These are phyloP conservation scores for Agriopis marginaria DNA, from an alignment of 2,888 invertebrate genomes.

Conservation along the genomic window DNA sequence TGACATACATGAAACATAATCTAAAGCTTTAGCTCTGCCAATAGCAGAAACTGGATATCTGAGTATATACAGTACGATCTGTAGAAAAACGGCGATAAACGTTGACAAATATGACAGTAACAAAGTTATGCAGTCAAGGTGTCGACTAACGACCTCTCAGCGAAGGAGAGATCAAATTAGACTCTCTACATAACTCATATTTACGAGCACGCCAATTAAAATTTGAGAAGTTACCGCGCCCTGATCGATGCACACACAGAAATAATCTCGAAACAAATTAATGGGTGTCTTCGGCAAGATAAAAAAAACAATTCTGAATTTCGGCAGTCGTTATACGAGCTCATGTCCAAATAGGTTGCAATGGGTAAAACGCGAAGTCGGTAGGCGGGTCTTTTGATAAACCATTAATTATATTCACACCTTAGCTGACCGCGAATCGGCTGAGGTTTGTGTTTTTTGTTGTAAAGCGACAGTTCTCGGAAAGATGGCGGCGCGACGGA, in stretches of 20 bases:
- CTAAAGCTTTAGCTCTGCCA: constrained; percentile 33
- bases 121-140: constrained; percentile 57
- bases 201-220: constrained; percentile 65
- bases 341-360: constrained; percentile 62
- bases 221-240: constrained; percentile 54
- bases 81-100: constrained; percentile 54
- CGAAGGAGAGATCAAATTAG: constrained; percentile 45
- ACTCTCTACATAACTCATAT: constrained; percentile 57
- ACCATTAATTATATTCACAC: constrained; percentile 85
- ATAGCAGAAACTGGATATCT: constrained; percentile 44
- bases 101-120: constrained; percentile 57
- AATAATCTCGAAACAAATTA: constrained; percentile 47
- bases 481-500: constrained; percentile 66
- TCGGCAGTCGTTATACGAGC: constrained; percentile 52
- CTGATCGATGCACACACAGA: constrained; percentile 58
- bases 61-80: constrained; percentile 50
- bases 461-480: constrained; percentile 72
- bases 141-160: constrained; percentile 55
- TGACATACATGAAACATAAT: constrained; percentile 30
- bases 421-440: constrained; percentile 67
- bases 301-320: constrained; percentile 45
- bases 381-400: constrained; percentile 75
- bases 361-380: constrained; percentile 52
- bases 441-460: constrained; percentile 54
- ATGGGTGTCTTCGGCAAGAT: constrained; percentile 8